A percentile compares a stretch with the other conserved stretches of the same genome.
These are phyloP conservation scores for Columba janthina DNA, from an alignment of 2,113 vertebrate genomes.

Conservation along the genomic window DNA sequence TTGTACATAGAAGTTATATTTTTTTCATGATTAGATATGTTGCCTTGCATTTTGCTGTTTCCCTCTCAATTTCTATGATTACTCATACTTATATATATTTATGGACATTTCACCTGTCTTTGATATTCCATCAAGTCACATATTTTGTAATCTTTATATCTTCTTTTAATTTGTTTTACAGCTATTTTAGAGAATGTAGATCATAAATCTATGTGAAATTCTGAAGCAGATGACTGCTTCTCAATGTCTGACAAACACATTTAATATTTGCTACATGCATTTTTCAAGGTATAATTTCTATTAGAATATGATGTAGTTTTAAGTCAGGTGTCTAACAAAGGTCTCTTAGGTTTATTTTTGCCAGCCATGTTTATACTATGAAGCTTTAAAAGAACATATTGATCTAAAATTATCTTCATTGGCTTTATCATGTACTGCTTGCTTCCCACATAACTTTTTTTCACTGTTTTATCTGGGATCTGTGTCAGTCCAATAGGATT, in stretches of 20 bases:
- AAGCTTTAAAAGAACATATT: neutral
- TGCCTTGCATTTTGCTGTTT: neutral
- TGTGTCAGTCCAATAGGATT: neutral
- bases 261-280: neutral
- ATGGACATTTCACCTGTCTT: neutral
- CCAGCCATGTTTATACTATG: neutral
- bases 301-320: neutral
- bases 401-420: neutral
- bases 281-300: neutral
- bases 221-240: neutral
- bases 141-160: neutral
- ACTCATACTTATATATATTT: neutral
- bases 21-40: neutral
- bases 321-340: neutral
- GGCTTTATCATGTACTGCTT: neutral
- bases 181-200: neutral
- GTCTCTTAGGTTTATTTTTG: neutral
- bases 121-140: neutral
- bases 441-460: neutral
- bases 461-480: neutral
- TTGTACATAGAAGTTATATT: neutral
- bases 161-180: neutral
- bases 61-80: neutral
- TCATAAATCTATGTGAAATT: neutral
- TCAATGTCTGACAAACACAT: neutral